Percentiles rank a stretch among this genome's conserved stretches.
phyloP scores from a whole-genome alignment of 2,797 vertebrate genomes.

The Percopsis omiscomaycus region DNA sequence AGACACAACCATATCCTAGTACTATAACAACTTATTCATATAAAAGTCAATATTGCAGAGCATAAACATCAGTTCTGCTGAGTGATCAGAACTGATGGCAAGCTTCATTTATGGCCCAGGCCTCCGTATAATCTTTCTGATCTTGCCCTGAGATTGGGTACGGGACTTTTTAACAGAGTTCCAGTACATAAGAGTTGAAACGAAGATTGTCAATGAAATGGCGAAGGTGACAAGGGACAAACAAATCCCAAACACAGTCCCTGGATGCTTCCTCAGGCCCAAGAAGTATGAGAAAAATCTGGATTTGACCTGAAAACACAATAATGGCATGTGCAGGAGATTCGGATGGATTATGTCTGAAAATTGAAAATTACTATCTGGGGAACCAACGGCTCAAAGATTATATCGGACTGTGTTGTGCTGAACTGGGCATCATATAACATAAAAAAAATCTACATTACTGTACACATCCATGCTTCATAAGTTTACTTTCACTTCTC shows the following conservation, averaged over 20 bases:
- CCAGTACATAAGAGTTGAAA: slow-evolving; percentile 89
- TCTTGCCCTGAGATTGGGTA: slow-evolving; percentile 86
- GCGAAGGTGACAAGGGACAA: slow-evolving; percentile 80
- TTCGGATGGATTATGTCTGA: background rate
- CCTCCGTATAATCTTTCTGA: slow-evolving; percentile 90
- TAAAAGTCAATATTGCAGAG: slow-evolving; percentile 22
- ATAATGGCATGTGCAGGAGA: slow-evolving; percentile 57
- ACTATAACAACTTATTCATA: slow-evolving; percentile 46
- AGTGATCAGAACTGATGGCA: slow-evolving; percentile 55
- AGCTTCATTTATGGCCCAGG: slow-evolving; percentile 67
- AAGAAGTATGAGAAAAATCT: slow-evolving; percentile 88
- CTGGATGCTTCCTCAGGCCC: slow-evolving; percentile 86
- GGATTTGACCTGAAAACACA: slow-evolving; percentile 89
- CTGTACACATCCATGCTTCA: no score
- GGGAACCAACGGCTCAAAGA: background rate
- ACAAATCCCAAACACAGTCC: slow-evolving; percentile 89
- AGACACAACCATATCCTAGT: slow-evolving; percentile 74
- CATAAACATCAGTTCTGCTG: slow-evolving; percentile 35
- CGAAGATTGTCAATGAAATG: slow-evolving; percentile 85
- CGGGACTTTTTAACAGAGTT: slow-evolving; percentile 89
- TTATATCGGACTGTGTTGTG: slow-evolving; percentile 3
- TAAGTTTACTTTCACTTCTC: no score
- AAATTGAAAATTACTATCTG: no score
- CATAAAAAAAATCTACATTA: no score
- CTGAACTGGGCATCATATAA: background rate